These are phyloP conservation scores for Drosophila infuscata DNA, from an alignment of 2,888 invertebrate genomes.

Conservation along the genomic window DNA sequence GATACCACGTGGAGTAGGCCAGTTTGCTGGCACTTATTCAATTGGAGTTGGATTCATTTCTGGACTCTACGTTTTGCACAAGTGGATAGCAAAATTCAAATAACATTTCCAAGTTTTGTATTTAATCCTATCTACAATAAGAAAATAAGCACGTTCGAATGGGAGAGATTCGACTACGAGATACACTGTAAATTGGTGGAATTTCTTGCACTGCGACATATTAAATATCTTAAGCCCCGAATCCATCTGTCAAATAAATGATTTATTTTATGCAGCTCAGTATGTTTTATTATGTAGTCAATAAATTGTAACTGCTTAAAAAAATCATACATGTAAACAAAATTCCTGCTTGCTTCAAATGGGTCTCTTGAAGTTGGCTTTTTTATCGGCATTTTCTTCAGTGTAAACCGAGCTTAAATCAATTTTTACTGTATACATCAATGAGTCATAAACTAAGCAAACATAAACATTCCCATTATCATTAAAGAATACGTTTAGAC, in stretches of 20 bases:
- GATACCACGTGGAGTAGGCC: conserved; percentile 1
- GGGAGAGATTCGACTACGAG: neutral
- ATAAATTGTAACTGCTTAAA: neutral
- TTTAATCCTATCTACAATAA: too few species aligned
- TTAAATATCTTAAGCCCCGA: too few species aligned
- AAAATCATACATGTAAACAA: neutral
- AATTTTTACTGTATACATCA: neutral
- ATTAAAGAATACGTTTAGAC: neutral
- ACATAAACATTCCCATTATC: neutral
- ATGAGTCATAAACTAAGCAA: neutral
- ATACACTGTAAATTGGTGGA: too few species aligned
- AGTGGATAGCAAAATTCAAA: too few species aligned
- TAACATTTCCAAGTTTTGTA: too few species aligned
- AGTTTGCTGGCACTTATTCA: neutral
- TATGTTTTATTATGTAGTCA: neutral
- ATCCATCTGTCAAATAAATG: neutral
- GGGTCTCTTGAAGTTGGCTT: too few species aligned
- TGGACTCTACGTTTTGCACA: neutral
- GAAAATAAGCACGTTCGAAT: too few species aligned
- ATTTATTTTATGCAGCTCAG: neutral
- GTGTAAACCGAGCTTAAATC: neutral
- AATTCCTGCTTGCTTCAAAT: too few species aligned
- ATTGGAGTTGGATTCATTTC: neutral
- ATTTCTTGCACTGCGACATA: too few species aligned
- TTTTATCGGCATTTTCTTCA: neutral